phyloP scores from a whole-genome alignment of 2,888 invertebrate genomes.

The Melanostoma mellinum region DNA sequence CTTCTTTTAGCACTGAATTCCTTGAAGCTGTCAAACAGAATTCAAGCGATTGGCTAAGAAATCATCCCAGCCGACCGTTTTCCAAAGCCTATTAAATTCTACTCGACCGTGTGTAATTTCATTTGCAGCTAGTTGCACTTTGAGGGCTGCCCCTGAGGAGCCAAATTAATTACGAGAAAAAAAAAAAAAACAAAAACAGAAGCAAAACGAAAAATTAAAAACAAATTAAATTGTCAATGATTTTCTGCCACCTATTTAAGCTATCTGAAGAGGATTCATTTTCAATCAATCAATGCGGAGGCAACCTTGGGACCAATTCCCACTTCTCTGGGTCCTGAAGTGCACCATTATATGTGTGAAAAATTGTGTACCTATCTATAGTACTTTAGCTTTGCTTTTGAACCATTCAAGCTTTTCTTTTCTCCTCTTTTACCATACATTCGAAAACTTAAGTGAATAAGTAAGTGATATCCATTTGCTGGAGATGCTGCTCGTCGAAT shows the following conservation, averaged over 20 bases:
- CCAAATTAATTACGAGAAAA: constrained; percentile 49
- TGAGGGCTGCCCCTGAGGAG: constrained; percentile 9
- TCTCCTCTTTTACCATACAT: constrained; percentile 26
- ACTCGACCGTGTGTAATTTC: constrained; percentile 32
- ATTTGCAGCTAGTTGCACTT: constrained; percentile 32
- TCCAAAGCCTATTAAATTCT: constrained; percentile 40
- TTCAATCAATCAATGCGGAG: constrained; percentile 56
- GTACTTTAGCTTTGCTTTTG: constrained; percentile 29
- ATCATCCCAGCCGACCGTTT: constrained; percentile 16
- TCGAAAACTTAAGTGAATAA: constrained; percentile 67
- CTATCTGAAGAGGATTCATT: constrained; percentile 42
- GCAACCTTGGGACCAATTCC: constrained; percentile 32
- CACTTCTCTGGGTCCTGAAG: constrained; percentile 35
- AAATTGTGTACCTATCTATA: constrained; percentile 13
- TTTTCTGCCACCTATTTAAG: constrained; percentile 21
- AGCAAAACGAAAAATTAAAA: too few relatives aligned
- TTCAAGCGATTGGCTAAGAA: constrained; percentile 25
- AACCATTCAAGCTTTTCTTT: constrained; percentile 54
- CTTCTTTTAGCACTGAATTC: not conserved
- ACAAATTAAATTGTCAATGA: constrained; percentile 27
- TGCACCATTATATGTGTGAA: constrained; percentile 54
- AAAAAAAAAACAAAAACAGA: constrained; percentile 19
- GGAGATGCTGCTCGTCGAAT: constrained; percentile 57
- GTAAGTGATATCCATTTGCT: constrained; percentile 66
- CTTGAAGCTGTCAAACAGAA: not conserved